These are phyloP conservation scores for Pelecanoides urinatrix DNA, from an alignment of 2,113 vertebrate species.

Conservation along the genomic window DNA sequence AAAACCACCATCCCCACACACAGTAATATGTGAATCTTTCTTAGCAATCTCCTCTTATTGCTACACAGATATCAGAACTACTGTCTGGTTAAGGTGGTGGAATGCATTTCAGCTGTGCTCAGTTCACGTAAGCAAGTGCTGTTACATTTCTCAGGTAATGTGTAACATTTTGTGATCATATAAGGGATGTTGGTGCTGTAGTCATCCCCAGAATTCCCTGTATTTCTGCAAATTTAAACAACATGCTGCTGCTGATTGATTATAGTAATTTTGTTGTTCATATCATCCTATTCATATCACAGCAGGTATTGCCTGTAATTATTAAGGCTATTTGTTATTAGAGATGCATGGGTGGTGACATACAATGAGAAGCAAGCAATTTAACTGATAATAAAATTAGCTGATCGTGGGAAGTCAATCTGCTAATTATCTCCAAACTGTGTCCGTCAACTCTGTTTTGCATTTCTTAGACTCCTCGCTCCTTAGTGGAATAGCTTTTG, in stretches of 20 bases:
- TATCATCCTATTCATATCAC: conserved; percentile 44
- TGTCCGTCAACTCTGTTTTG: not conserved
- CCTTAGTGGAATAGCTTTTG: not conserved
- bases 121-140: not conserved
- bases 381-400: conserved; percentile 48
- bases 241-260: not conserved
- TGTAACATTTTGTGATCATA: not conserved
- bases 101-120: not conserved
- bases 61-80: not conserved
- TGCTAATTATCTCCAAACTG: conserved; percentile 31
- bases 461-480: not conserved
- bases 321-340: conserved; percentile 57
- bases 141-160: not conserved
- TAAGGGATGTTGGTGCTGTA: fast-evolving
- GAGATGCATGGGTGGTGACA: conserved; percentile 6
- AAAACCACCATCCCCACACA: not conserved
- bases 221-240: conserved; percentile 22
- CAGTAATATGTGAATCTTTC: not conserved
- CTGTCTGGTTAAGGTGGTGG: not conserved
- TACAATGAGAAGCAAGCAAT: conserved; percentile 30
- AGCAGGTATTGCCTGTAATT: conserved; percentile 54
- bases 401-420: conserved; percentile 21
- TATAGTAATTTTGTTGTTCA: conserved; percentile 51
- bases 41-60: not conserved
- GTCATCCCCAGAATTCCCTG: not conserved